A percentile compares a stretch with the other conserved stretches of the same genome.
Conservation (phyloP, 2,113 vertebrate species). For the Notechis scutatus region DNA sequence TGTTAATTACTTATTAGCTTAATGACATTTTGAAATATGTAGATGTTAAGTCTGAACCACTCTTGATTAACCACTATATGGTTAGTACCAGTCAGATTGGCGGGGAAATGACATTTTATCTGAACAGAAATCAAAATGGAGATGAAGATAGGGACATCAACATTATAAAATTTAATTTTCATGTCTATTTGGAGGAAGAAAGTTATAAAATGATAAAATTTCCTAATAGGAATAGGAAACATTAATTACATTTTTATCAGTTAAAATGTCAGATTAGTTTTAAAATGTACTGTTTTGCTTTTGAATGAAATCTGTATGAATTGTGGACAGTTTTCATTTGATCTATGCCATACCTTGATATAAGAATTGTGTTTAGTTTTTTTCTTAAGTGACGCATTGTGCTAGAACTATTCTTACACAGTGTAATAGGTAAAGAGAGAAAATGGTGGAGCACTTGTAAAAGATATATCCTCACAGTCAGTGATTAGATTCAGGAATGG, state of each 20-base stretch:
- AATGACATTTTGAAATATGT: background rate
- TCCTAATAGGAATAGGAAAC: background rate
- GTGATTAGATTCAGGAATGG: background rate
- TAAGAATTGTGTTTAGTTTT: background rate
- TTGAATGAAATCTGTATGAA: background rate
- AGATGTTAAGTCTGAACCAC: background rate
- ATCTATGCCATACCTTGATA: background rate
- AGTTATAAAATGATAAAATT: background rate
- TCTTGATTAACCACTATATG: background rate
- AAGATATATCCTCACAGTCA: background rate
- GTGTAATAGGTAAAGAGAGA: background rate
- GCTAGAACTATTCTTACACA: background rate
- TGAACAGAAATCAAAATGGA: background rate
- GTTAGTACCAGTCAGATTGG: background rate
- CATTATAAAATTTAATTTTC: background rate
- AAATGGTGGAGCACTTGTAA: background rate
- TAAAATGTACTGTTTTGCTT: background rate
- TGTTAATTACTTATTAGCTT: background rate
- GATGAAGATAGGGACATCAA: background rate
- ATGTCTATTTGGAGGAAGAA: background rate
- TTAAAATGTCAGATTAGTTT: background rate
- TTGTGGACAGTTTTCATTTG: background rate
- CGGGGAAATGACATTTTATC: background rate
- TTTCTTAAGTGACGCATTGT: background rate
- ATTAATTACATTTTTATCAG: background rate